Conservation (phyloP, 2,113 vertebrate genomes). For the Mirounga angustirostris region DNA sequence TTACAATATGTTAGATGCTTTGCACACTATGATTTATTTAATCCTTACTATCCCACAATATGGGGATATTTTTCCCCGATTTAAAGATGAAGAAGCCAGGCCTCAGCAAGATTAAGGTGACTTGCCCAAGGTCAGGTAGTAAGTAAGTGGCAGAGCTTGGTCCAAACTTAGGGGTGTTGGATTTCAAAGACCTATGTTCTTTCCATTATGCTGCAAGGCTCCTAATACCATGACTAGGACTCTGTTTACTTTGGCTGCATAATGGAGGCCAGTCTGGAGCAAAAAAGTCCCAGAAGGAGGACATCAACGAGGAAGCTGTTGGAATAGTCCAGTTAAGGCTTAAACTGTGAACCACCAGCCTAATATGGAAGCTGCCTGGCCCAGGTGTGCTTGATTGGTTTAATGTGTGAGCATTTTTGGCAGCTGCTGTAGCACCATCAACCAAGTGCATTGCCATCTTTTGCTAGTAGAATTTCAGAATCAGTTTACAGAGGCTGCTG, state of each 20-base stretch:
- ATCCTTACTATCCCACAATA: constrained; percentile 48
- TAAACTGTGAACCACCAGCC: neutral
- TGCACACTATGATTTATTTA: constrained; percentile 53
- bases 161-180: neutral
- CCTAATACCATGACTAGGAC: neutral
- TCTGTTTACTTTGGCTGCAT: neutral
- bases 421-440: neutral
- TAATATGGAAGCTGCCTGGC: neutral
- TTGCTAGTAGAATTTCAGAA: neutral
- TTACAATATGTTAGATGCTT: constrained; percentile 51
- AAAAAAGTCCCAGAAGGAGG: neutral
- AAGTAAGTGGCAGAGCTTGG: neutral
- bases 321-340: constrained; percentile 9
- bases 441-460: neutral
- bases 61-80: constrained; percentile 33
- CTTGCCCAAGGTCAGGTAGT: neutral
- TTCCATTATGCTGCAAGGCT: neutral
- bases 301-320: neutral
- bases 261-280: neutral
- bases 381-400: neutral
- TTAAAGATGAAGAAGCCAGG: constrained; percentile 58
- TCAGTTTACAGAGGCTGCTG: neutral
- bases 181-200: neutral
- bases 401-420: neutral
- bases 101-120: constrained; percentile 41